Conservation (phyloP, 2,797 vertebrate genomes). For the Bucorvus abyssinicus region DNA sequence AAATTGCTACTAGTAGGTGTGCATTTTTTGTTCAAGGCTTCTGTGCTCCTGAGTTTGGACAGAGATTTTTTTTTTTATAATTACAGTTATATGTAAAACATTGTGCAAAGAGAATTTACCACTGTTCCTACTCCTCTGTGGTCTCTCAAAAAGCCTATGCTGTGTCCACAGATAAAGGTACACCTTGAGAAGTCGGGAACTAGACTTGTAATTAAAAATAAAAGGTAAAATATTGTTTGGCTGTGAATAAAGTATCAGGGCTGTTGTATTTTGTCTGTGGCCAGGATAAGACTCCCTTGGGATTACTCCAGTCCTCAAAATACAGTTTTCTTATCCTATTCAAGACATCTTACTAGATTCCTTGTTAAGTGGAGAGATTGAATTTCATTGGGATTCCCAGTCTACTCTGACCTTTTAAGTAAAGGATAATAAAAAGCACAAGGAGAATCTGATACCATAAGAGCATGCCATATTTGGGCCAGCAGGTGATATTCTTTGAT, state of each 20-base stretch:
- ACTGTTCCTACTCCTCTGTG: background rate
- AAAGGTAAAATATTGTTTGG: background rate
- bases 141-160: background rate
- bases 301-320: conserved; percentile 17
- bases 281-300: background rate
- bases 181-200: background rate
- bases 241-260: background rate
- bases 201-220: background rate
- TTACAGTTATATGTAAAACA: background rate
- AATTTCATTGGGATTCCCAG: conserved; percentile 70
- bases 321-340: conserved; percentile 31
- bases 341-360: conserved; percentile 52
- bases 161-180: background rate
- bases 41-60: background rate
- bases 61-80: background rate
- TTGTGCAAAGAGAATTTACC: background rate
- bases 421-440: conserved; percentile 63
- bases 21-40: background rate
- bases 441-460: conserved; percentile 59
- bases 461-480: conserved; percentile 32
- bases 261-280: background rate
- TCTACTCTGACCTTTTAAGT: conserved; percentile 65
- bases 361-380: conserved; percentile 68
- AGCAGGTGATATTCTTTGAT: conserved; percentile 68
- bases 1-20: background rate